Evolutionary conservation across 2,113 vertebrate genomes (phyloP), one percentile per base, ranked within the genome.

Genomic region (Zosterops lateralis): DNA sequence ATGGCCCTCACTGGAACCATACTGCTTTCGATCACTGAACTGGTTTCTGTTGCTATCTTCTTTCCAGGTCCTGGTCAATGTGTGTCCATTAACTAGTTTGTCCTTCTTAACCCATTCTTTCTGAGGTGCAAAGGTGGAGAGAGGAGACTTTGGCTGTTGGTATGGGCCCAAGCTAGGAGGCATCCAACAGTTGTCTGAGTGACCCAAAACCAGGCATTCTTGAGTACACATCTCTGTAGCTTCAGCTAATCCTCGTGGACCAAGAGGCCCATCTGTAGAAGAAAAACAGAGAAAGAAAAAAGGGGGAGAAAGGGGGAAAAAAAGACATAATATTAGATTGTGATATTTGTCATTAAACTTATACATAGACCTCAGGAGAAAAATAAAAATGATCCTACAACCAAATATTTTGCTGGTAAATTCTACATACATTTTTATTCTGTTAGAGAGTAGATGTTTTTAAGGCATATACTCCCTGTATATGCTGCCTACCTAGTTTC

Each of bases 171-270:
- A 96, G 51, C 97, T 98, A 16, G 99, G 99, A 42, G 99, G 99
- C 99, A 99, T 99, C 99, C 99, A 99, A 97, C 99, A 99, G 98
- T 99, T 99, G 98, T 99, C 99, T 71, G 99, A 99, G 93, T 99
- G 99, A 95, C 99, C 99, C 91, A 99, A 98, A 92, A 99, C 98
- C 58, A 99, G 96, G 89, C 99, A 99, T 97, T 99, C 99, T 96
- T 99, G 99, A 94, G 99, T 99, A 95, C 99, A 99, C 99, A 99
- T 99, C 97, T 99, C 99, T 51, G 99, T 99, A 50, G 99, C 99
- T 97, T 99, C 99, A 94, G 99, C 99, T 96, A 99, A 98, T 88
- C 99, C 99, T 92, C 99, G 98, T 26, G 99, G 99, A 56, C 99
- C 99, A 93, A 99, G 97, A 70, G 99, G 99, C 36, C 99, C 99